Evolutionary conservation across 2,888 invertebrate genomes (phyloP).

Genomic region (Tinea semifulvella): DNA sequence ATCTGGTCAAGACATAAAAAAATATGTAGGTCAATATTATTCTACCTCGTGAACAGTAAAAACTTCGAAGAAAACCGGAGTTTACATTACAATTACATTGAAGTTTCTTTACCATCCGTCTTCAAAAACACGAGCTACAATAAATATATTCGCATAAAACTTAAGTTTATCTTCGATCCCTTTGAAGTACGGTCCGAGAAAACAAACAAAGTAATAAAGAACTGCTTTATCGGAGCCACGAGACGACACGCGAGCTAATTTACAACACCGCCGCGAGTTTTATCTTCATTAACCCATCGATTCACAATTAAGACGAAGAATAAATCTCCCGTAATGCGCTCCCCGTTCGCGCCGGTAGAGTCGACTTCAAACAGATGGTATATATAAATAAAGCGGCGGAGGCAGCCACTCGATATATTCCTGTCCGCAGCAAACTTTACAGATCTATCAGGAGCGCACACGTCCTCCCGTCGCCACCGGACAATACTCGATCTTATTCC

Average conservation of each 20-base stretch:
- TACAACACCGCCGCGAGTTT: constrained; percentile 66
- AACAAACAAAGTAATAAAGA: constrained; percentile 67
- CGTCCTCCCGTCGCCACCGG: constrained; percentile 35
- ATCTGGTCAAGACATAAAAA: not conserved
- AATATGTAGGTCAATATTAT: not conserved
- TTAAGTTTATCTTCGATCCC: constrained; percentile 58
- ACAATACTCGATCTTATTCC: constrained; percentile 14
- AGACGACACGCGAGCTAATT: constrained; percentile 68
- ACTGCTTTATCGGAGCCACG: constrained; percentile 62
- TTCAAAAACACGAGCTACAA: constrained; percentile 27
- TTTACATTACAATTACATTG: constrained; percentile 4
- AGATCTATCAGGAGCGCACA: constrained; percentile 54
- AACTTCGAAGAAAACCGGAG: not conserved
- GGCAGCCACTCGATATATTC: constrained; percentile 66
- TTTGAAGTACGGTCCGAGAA: constrained; percentile 63
- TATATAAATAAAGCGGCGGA: constrained; percentile 66
- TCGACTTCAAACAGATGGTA: constrained; percentile 66
- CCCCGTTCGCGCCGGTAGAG: constrained; percentile 63
- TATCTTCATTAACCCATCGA: constrained; percentile 69
- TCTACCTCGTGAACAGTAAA: not conserved
- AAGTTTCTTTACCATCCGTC: not conserved
- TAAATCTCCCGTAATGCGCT: constrained; percentile 65
- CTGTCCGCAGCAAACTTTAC: constrained; percentile 66
- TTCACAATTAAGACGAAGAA: constrained; percentile 67
- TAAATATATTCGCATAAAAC: constrained; percentile 58